phyloP scores from a whole-genome alignment of 2,797 vertebrate species.

The Vireo griseus region DNA sequence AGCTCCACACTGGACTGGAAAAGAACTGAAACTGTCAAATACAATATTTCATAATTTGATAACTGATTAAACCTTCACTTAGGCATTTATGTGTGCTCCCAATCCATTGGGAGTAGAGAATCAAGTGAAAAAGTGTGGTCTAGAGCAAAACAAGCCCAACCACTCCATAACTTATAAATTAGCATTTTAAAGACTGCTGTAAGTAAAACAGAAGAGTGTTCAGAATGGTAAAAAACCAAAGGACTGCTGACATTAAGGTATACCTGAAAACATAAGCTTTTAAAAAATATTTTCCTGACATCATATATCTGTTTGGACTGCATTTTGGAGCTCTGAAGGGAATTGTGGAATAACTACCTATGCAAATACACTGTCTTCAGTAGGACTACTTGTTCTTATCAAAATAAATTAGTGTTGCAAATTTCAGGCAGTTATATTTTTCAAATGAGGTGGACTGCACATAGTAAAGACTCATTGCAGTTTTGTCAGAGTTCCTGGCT shows the following conservation, averaged over 20 bases:
- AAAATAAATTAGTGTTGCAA: background rate
- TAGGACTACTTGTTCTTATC: background rate
- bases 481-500: slow-evolving; percentile 37
- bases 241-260: background rate
- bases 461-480: background rate
- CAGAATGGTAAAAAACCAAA: background rate
- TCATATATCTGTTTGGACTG: background rate
- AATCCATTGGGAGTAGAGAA: background rate
- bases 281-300: background rate
- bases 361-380: background rate
- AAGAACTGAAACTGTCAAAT: background rate
- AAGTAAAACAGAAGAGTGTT: background rate
- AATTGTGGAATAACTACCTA: background rate
- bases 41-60: background rate
- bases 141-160: background rate
- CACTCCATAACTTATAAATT: background rate
- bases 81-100: background rate
- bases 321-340: background rate
- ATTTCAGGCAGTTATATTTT: slow-evolving; percentile 8
- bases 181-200: background rate
- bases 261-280: background rate
- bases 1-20: background rate
- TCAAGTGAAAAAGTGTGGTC: background rate
- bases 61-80: background rate
- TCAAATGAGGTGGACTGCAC: background rate